These are phyloP conservation scores for Scelioninae gen. 1 DNA, from an alignment of 2,888 invertebrate genomes.

Conservation along the genomic window DNA sequence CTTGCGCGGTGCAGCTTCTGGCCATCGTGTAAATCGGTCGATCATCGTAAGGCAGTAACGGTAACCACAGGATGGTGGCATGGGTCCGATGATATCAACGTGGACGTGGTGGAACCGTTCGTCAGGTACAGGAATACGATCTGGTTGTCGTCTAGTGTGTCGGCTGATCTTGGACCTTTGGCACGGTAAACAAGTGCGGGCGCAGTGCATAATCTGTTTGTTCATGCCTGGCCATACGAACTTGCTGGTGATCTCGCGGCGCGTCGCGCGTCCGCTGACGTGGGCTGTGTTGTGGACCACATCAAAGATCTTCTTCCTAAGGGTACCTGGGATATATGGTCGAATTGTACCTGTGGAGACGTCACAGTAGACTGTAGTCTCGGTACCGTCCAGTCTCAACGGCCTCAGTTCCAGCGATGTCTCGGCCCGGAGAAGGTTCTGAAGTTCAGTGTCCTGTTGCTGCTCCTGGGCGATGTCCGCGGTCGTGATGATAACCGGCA, in stretches of 20 bases:
- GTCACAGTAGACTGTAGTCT: constrained; percentile 19
- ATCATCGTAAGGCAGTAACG: constrained; percentile 63
- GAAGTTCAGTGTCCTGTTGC: constrained; percentile 10
- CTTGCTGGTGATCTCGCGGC: constrained; percentile 66
- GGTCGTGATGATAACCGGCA: background rate
- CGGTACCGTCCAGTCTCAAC: constrained; percentile 23
- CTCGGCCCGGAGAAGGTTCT: background rate
- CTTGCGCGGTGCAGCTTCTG: constrained; percentile 77
- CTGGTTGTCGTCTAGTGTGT: constrained; percentile 66
- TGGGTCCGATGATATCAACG: too few relatives aligned
- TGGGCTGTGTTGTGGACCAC: constrained; percentile 42
- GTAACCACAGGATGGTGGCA: constrained; percentile 74
- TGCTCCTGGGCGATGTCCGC: constrained; percentile 12
- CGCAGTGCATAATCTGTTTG: constrained; percentile 74
- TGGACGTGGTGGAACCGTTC: constrained; percentile 77
- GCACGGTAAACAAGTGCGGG: constrained; percentile 74
- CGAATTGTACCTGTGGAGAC: constrained; percentile 24
- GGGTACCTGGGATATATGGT: constrained; percentile 62
- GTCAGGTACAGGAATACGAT: constrained; percentile 64
- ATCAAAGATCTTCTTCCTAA: constrained; percentile 44
- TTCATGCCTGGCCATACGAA: constrained; percentile 75
- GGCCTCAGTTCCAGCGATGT: constrained; percentile 11
- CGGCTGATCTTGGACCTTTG: constrained; percentile 76
- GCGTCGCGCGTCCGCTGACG: constrained; percentile 55
- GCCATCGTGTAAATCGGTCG: constrained; percentile 76